Conservation (phyloP, 2,113 vertebrate genomes). For the Cynoglossus semilaevis region DNA sequence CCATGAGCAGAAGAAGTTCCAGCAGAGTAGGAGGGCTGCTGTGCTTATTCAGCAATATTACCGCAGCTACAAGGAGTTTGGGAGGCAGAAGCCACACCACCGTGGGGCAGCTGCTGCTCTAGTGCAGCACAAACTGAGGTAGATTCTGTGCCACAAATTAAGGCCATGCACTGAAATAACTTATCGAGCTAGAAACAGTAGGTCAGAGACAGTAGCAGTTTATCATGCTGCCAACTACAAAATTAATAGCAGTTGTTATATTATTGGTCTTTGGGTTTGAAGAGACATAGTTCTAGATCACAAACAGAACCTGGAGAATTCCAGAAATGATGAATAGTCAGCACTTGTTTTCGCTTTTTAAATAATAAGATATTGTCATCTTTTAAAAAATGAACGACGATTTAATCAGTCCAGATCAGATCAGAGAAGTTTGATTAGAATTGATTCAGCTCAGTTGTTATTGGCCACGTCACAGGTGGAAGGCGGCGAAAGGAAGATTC, state of each 20-base stretch:
- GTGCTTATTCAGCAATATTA: conserved; percentile 98
- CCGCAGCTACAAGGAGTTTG: conserved; percentile 92
- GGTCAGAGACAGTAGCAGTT: conserved; percentile 1
- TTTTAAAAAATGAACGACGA: background rate
- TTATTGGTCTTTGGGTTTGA: conserved; percentile 19
- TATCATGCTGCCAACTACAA: background rate
- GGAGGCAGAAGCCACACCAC: conserved; percentile 85
- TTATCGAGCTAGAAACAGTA: background rate
- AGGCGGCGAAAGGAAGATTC: too few relatives aligned
- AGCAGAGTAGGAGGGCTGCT: conserved; percentile 94
- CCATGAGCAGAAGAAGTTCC: conserved; percentile 95
- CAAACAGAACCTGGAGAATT: background rate
- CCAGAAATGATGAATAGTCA: background rate
- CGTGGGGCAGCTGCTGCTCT: conserved; percentile 82
- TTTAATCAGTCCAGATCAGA: too few relatives aligned
- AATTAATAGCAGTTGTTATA: conserved; percentile 4
- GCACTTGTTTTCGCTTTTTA: background rate
- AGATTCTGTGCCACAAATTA: conserved; percentile 6
- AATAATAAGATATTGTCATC: conserved; percentile 5
- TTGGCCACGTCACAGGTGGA: too few relatives aligned
- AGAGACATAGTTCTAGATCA: background rate
- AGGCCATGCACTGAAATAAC: background rate
- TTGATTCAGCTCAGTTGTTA: too few relatives aligned
- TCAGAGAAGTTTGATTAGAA: too few relatives aligned
- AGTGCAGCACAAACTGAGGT: conserved; percentile 83